Percentiles rank a stretch among this genome's conserved stretches.
These are phyloP conservation scores for Battus philenor DNA, from an alignment of 1,140 invertebrate genomes.

Conservation along the genomic window DNA sequence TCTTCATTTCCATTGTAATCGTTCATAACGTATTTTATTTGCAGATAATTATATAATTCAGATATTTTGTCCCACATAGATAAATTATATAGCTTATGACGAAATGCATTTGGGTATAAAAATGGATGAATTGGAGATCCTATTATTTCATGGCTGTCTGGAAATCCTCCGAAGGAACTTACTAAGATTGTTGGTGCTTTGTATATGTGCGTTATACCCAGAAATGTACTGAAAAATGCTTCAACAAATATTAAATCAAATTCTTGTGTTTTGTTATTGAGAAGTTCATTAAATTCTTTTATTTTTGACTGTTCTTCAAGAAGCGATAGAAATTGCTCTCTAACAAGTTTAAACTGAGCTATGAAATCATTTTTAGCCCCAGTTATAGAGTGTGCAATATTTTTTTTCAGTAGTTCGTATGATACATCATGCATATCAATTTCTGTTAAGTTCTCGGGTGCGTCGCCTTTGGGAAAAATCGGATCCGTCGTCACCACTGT, in stretches of 20 bases:
- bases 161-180: conserved; percentile 27
- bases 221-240: conserved; percentile 17
- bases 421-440: conserved; percentile 16
- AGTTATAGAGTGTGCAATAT: not conserved
- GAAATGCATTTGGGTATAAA: conserved; percentile 20
- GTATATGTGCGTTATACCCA: conserved; percentile 26
- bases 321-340: not conserved
- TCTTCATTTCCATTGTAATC: conserved; percentile 8
- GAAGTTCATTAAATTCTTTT: conserved; percentile 21
- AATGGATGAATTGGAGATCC: conserved; percentile 28
- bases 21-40: conserved; percentile 19
- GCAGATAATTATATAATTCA: conserved; percentile 18
- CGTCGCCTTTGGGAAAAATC: not conserved
- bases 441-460: conserved; percentile 6
- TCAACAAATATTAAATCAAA: conserved; percentile 34
- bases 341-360: conserved; percentile 8
- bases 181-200: conserved; percentile 36
- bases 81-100: conserved; percentile 23
- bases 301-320: conserved; percentile 22
- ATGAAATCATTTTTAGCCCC: conserved; percentile 14
- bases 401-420: conserved; percentile 3
- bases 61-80: conserved; percentile 26
- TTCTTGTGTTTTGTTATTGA: conserved; percentile 17
- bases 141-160: conserved; percentile 21
- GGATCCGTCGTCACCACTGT: conserved; percentile 13